A percentile compares a stretch with the other conserved stretches of the same genome.
Evolutionary conservation across 2,113 vertebrate species (phyloP).

Genomic region (Camelus bactrianus): DNA sequence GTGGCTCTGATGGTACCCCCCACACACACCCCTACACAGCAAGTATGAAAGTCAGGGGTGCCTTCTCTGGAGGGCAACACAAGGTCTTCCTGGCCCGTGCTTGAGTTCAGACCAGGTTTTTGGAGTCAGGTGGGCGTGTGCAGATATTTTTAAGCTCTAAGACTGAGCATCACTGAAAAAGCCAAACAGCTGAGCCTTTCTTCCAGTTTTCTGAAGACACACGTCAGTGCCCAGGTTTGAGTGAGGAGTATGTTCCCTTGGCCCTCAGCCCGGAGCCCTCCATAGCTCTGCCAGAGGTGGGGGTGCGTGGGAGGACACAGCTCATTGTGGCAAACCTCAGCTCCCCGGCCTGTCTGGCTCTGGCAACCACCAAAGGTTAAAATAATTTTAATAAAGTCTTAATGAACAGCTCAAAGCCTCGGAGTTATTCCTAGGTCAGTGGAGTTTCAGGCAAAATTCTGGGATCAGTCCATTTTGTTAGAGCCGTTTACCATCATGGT

Average conservation of each 20-base stretch:
- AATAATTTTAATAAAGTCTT: slow-evolving; percentile 82
- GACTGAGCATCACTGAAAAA: slow-evolving; percentile 63
- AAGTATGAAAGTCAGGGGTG: neutral
- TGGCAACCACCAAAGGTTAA: slow-evolving; percentile 83
- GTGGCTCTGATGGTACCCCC: neutral
- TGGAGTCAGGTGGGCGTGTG: neutral
- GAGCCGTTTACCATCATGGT: slow-evolving; percentile 30
- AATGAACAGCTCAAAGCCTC: slow-evolving; percentile 78
- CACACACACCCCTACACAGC: no score
- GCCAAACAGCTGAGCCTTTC: slow-evolving; percentile 71
- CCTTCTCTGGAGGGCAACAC: slow-evolving; percentile 1
- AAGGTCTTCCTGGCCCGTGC: neutral
- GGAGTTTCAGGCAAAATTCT: slow-evolving; percentile 57
- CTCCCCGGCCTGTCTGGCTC: slow-evolving; percentile 78
- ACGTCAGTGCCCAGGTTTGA: slow-evolving; percentile 68
- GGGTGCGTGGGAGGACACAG: slow-evolving; percentile 68
- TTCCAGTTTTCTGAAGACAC: slow-evolving; percentile 65
- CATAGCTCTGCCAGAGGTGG: slow-evolving; percentile 62
- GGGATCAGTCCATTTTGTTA: slow-evolving; percentile 45
- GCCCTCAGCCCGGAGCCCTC: slow-evolving; percentile 62
- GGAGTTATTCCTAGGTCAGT: slow-evolving; percentile 75
- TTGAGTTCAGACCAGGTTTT: slow-evolving; percentile 55
- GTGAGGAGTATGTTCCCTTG: slow-evolving; percentile 76
- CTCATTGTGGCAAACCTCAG: slow-evolving; percentile 83
- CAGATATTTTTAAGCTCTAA: slow-evolving; percentile 75